Evolutionary conservation across 2,888 invertebrate genomes (phyloP).

Genomic region (Physocephala rufipes): DNA sequence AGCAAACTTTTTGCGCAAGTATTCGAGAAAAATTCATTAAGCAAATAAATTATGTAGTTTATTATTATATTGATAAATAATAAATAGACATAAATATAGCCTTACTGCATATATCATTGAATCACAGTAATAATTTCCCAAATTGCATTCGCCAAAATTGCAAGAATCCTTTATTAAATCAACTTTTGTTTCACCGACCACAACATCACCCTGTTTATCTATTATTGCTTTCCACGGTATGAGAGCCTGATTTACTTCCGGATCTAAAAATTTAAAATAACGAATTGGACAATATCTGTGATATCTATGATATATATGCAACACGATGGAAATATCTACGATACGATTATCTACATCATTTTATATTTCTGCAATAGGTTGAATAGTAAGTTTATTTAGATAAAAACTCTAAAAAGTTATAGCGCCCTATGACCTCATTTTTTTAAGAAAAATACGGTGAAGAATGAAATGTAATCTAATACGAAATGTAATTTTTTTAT

Average conservation of each 20-base stretch:
- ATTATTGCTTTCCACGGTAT: slow-evolving; percentile 71
- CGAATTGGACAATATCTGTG: too few species aligned
- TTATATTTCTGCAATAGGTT: too few species aligned
- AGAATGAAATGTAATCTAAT: too few species aligned
- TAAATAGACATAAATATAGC: slow-evolving; percentile 29
- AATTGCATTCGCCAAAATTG: slow-evolving; percentile 73
- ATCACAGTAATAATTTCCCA: slow-evolving; percentile 79
- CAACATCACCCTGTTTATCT: slow-evolving; percentile 68
- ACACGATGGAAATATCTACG: too few species aligned
- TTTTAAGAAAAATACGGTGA: too few species aligned
- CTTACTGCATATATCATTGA: slow-evolving; percentile 74
- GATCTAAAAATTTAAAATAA: slow-evolving; percentile 69
- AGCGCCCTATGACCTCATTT: too few species aligned
- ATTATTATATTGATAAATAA: neutral
- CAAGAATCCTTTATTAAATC: slow-evolving; percentile 70
- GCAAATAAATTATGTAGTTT: neutral
- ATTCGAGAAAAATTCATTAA: neutral
- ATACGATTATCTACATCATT: too few species aligned
- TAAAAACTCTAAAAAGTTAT: too few species aligned
- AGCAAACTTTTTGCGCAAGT: slow-evolving; percentile 47
- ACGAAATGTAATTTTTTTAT: too few species aligned
- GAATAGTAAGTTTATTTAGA: too few species aligned
- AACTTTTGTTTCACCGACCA: slow-evolving; percentile 72
- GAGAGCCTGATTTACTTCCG: slow-evolving; percentile 70
- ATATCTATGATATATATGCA: too few species aligned